Conservation (phyloP, 2,797 vertebrate species). For the Allobates femoralis region DNA sequence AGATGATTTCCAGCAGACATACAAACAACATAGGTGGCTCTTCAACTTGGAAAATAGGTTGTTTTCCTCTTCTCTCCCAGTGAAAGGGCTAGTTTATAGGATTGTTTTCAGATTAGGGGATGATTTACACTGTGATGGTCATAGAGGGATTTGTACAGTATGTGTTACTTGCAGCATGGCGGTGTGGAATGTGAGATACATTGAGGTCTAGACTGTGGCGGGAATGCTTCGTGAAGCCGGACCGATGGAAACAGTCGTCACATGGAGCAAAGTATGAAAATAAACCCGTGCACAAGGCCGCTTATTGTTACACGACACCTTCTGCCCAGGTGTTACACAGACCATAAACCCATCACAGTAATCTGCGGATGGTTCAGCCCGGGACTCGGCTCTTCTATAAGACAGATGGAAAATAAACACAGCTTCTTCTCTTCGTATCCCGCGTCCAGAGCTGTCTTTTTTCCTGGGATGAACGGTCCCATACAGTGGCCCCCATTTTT, state of each 20-base stretch:
- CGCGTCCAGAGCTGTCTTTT: not conserved
- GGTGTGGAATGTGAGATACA: slow-evolving; percentile 66
- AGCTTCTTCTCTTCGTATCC: not conserved
- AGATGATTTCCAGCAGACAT: not conserved
- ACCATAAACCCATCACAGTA: not conserved
- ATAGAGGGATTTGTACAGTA: slow-evolving; percentile 67
- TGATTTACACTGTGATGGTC: slow-evolving; percentile 67
- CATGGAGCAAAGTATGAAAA: slow-evolving; percentile 24
- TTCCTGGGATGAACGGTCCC: not conserved
- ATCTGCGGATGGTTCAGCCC: not conserved
- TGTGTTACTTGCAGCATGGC: slow-evolving; percentile 77
- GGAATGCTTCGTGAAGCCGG: slow-evolving; percentile 30
- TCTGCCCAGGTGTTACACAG: slow-evolving; percentile 23
- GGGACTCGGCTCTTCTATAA: not conserved
- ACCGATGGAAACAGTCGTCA: slow-evolving; percentile 19
- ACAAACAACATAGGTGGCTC: not conserved
- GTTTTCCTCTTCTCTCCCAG: no score
- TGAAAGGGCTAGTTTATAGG: slow-evolving; percentile 10
- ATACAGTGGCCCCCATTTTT: not conserved
- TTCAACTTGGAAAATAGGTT: not conserved
- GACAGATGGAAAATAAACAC: not conserved
- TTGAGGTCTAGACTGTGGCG: slow-evolving; percentile 44
- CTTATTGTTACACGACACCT: slow-evolving; percentile 33
- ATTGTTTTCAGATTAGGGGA: slow-evolving; percentile 63
- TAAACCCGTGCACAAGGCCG: slow-evolving; percentile 15